Evolutionary conservation across 2,797 vertebrate species (phyloP), one percentile per base, ranked within the genome.

Genomic region (Eleutherodactylus coqui): DNA sequence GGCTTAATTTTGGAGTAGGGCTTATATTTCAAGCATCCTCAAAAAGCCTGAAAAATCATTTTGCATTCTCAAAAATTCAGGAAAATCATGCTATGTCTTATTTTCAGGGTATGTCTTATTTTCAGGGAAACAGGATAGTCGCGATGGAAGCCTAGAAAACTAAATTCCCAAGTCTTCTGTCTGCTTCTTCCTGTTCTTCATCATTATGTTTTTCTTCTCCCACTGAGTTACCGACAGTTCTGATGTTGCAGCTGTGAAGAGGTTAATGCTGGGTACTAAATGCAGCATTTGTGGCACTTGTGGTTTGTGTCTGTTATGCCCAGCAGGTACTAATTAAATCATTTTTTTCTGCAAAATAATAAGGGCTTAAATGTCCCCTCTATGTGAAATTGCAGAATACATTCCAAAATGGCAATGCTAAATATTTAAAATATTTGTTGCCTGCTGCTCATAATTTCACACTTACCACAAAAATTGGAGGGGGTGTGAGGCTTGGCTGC

Each of bases 381-480:
- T 75, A 73, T 53, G 45, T 38, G 49, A 83, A 85, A 85, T 58
- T 19, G 24, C n/a, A 36, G 75, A 29, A 67, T 76, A 36, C 79
- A 60, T 77, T 82, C 85, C 72, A 82, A 75, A 86, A 75, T 38
- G 72, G 60, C 79, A 77, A 77, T 86, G 85, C 79, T 82, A 86
- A 69, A 86, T 82, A 86, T 86, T 82, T 86, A 76, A 81, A 86
- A 82, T 83, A 82, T 82, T 82, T 86, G 72, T 78, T 82, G 79
- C 79, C 79, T 77, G 85, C 72, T 86, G 85, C 79, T 86, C 85
- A 82, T 67, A 69, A 86, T 86, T 86, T 86, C 73, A 86, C 85
- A 82, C 85, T 86, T 70, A 86, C 73, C 60, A 47, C 85, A 78
- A 86, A 69, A 75, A 86, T 77, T 77, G 60, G 60, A 82, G 72